phyloP scores from a whole-genome alignment of 30 jellyfish, hydroid and myxozoan genomes.

The Pelagia noctiluca region DNA sequence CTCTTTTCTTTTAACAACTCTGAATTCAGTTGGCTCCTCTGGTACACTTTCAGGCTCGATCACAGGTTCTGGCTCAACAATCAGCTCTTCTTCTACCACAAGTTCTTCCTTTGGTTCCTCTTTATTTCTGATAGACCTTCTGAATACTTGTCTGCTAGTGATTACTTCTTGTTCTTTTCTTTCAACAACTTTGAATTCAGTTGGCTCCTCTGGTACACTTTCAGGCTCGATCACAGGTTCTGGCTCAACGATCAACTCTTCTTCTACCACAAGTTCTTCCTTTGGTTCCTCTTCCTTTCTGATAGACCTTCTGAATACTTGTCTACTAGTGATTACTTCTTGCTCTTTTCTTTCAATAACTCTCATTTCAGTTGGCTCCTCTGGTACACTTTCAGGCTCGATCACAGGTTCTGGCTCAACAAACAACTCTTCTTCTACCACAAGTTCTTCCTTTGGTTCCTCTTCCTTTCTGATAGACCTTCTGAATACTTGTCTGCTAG shows the following conservation, averaged over 20 bases:
- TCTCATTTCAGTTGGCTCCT: too few species aligned
- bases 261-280: too few species aligned
- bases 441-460: slow-evolving; percentile 33
- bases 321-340: too few species aligned
- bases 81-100: slow-evolving; percentile 30
- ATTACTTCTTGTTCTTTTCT: too few species aligned
- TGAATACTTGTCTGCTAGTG: slow-evolving; percentile 58
- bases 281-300: too few species aligned
- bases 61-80: slow-evolving; percentile 64
- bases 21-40: background rate
- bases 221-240: too few species aligned
- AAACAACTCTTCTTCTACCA: slow-evolving; percentile 5
- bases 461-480: slow-evolving; percentile 5
- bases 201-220: too few species aligned
- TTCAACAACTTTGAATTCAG: too few species aligned
- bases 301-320: too few species aligned
- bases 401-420: background rate
- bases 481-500: slow-evolving; percentile 57
- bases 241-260: too few species aligned
- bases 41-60: slow-evolving; percentile 47
- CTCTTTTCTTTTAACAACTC: background rate
- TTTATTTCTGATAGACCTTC: slow-evolving; percentile 18
- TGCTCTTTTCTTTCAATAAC: too few species aligned
- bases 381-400: background rate
- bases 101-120: too few species aligned